A percentile compares a stretch with the other conserved stretches of the same genome.
Evolutionary conservation across 2,797 vertebrate genomes (phyloP).

Genomic region (Microctenopoma steveboyesi): DNA sequence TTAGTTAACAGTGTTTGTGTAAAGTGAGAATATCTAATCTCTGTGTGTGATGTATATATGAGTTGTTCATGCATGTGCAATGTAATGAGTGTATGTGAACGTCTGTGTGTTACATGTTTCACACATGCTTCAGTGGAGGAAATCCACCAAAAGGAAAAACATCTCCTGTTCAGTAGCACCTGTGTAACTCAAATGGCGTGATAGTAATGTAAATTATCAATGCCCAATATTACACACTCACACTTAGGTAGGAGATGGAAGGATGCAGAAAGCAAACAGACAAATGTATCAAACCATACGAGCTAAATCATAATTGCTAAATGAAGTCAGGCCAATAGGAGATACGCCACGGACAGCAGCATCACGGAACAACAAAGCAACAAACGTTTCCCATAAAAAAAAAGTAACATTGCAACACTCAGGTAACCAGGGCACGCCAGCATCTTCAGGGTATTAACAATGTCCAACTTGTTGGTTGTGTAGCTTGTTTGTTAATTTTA

Average conservation of each 20-base stretch:
- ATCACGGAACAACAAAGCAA: slow-evolving; percentile 64
- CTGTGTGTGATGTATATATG: slow-evolving; percentile 9
- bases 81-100: slow-evolving; percentile 20
- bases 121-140: slow-evolving; percentile 26
- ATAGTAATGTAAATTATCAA: slow-evolving; percentile 10
- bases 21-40: not conserved
- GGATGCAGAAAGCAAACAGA: slow-evolving; percentile 34
- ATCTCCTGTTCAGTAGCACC: slow-evolving; percentile 48
- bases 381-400: slow-evolving; percentile 53
- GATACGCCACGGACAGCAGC: slow-evolving; percentile 71
- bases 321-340: slow-evolving; percentile 50
- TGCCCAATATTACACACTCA: slow-evolving; percentile 24
- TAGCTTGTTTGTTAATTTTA: slow-evolving; percentile 38
- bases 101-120: slow-evolving; percentile 49
- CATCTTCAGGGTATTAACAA: slow-evolving; percentile 32
- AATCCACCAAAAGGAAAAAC: slow-evolving; percentile 15
- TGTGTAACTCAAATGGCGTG: slow-evolving; percentile 28
- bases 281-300: slow-evolving; percentile 33
- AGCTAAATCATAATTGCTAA: slow-evolving; percentile 44
- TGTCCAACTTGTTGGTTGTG: slow-evolving; percentile 37
- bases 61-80: slow-evolving; percentile 21
- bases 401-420: slow-evolving; percentile 52
- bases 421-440: slow-evolving; percentile 56
- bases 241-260: slow-evolving; percentile 6
- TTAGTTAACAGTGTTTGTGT: not conserved